Percentiles rank a stretch among this genome's conserved stretches.
phyloP scores from a whole-genome alignment of 2,113 vertebrate species.

The Corvus hawaiiensis region DNA sequence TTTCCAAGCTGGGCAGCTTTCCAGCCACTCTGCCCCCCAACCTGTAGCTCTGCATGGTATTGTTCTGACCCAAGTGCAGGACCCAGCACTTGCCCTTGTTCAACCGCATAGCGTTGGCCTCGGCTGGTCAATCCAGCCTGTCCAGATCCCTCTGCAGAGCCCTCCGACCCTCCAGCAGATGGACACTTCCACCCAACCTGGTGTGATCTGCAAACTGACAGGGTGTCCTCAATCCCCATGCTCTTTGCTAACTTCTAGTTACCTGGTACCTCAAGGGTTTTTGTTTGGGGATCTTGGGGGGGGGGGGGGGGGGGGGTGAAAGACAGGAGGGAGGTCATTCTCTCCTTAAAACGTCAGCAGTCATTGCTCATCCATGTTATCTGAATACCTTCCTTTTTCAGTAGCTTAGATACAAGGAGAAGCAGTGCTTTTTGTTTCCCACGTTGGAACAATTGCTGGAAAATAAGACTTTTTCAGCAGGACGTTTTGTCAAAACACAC shows the following conservation, averaged over 20 bases:
- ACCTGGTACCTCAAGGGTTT: background rate
- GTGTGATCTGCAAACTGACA: background rate
- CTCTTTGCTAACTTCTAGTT: background rate
- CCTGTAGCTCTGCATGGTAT: background rate
- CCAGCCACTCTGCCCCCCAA: background rate
- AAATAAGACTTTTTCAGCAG: background rate
- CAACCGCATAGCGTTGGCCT: accelerated
- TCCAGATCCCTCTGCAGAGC: background rate
- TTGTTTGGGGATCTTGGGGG: background rate
- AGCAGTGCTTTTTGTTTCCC: background rate
- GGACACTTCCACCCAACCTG: background rate
- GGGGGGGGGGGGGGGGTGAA: background rate
- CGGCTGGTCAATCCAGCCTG: background rate
- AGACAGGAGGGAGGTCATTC: background rate
- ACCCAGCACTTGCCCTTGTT: background rate
- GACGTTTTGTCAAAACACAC: background rate
- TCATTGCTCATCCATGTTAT: background rate
- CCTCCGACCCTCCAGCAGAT: background rate
- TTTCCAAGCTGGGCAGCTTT: background rate
- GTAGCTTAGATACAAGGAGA: background rate
- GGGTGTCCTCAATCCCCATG: accelerated
- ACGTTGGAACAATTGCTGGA: background rate
- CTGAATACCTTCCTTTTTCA: background rate
- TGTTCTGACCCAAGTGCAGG: background rate
- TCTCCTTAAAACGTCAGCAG: background rate